phyloP scores from a whole-genome alignment of 2,113 vertebrate species.

The Pycnonotus jocosus region DNA sequence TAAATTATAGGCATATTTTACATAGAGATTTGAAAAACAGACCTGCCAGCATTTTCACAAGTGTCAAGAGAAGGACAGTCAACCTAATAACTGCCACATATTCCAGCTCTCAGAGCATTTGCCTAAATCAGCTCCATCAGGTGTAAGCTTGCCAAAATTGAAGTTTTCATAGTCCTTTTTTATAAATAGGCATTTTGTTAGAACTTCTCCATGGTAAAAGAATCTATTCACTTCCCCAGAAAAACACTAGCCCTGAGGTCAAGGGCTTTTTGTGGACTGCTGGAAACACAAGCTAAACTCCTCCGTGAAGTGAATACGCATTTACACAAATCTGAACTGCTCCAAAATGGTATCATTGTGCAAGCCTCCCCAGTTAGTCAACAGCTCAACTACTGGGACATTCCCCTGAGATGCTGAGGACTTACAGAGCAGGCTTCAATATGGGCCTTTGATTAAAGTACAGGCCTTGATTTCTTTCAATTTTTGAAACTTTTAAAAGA shows the following conservation, averaged over 20 bases:
- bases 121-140: background rate
- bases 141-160: background rate
- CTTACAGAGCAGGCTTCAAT: background rate
- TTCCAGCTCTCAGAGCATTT: background rate
- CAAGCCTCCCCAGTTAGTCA: background rate
- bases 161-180: background rate
- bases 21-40: background rate
- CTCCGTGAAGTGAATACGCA: background rate
- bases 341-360: background rate
- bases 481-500: background rate
- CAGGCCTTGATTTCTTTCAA: background rate
- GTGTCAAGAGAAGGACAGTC: background rate
- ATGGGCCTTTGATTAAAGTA: background rate
- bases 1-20: background rate
- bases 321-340: background rate
- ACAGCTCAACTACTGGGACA: background rate
- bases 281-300: background rate
- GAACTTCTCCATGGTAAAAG: background rate
- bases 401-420: background rate
- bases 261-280: background rate
- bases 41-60: background rate
- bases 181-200: constrained; percentile 7
- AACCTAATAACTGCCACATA: background rate
- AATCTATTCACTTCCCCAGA: background rate
- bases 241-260: background rate